Percentiles rank a stretch among this genome's conserved stretches.
Conservation (phyloP, 1,140 invertebrate species). For the Dolichoris vasculosae region DNA sequence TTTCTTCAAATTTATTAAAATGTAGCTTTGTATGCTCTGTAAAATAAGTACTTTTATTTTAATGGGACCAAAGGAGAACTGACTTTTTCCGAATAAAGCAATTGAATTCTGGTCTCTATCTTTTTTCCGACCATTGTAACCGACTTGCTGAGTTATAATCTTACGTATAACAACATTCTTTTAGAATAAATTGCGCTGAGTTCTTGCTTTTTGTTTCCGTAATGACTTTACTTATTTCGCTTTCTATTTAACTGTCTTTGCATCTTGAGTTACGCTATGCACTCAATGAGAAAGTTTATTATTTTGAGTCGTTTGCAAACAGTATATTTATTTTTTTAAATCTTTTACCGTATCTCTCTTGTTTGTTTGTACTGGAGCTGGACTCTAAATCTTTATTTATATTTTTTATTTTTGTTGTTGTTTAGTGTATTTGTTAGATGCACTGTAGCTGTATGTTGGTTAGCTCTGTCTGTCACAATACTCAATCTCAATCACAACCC, state of each 20-base stretch:
- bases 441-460: constrained; percentile 76
- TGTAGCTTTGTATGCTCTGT: no score
- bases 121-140: constrained; percentile 28
- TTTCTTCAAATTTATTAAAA: background rate
- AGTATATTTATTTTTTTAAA: constrained; percentile 31
- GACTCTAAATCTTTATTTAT: constrained; percentile 70
- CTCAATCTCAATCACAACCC: constrained; percentile 72
- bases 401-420: constrained; percentile 74
- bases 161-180: background rate
- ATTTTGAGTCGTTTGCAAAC: background rate
- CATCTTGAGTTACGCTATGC: constrained; percentile 43
- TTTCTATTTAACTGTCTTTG: constrained; percentile 35
- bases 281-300: constrained; percentile 30
- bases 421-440: constrained; percentile 76
- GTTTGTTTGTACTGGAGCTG: constrained; percentile 58
- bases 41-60: background rate
- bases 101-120: constrained; percentile 26
- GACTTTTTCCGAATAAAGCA: constrained; percentile 14
- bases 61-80: background rate
- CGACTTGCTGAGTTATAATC: background rate
- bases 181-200: background rate
- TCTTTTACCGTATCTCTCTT: constrained; percentile 37
- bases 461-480: constrained; percentile 73
- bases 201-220: constrained; percentile 29
- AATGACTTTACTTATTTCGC: constrained; percentile 23